A percentile compares a stretch with the other conserved stretches of the same genome.
Evolutionary conservation across 2,888 invertebrate genomes (phyloP).

Genomic region (Monopis laevigella): DNA sequence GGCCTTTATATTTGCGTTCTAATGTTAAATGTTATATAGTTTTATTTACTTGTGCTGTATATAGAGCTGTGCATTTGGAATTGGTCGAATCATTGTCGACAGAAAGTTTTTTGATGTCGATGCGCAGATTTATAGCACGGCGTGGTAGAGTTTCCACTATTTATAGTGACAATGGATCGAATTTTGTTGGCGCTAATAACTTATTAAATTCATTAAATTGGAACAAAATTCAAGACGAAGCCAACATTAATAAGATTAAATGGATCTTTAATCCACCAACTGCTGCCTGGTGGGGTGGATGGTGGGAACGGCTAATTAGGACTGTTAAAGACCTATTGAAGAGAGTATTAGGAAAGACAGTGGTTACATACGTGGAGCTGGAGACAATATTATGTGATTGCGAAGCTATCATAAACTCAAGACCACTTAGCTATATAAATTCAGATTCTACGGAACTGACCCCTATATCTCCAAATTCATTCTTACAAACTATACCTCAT

Average conservation of each 20-base stretch:
- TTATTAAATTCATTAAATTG: conserved; percentile 8
- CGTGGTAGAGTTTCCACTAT: conserved; percentile 7
- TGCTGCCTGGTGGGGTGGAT: conserved; percentile 44
- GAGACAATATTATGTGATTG: conserved; percentile 17
- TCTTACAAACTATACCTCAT: conserved; percentile 9
- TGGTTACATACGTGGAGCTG: conserved; percentile 12
- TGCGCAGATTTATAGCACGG: no score
- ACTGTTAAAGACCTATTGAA: conserved; percentile 31
- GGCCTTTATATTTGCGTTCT: no score
- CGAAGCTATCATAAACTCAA: conserved; percentile 15
- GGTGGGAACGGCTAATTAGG: conserved; percentile 38
- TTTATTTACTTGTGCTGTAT: no score
- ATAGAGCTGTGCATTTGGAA: no score
- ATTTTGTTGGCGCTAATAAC: conserved; percentile 9
- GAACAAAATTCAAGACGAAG: not conserved
- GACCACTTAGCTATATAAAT: conserved; percentile 16
- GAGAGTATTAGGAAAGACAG: conserved; percentile 28
- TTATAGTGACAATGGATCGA: conserved; percentile 8
- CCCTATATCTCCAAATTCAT: conserved; percentile 11
- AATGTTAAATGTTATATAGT: no score
- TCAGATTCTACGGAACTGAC: conserved; percentile 1
- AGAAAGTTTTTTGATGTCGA: no score
- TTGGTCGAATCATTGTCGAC: no score
- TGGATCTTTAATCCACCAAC: conserved; percentile 35
- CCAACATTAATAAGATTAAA: conserved; percentile 15